Base-by-base conservation (phyloP, 1,140 invertebrate species). In the Drosophila albomicans region DNA sequence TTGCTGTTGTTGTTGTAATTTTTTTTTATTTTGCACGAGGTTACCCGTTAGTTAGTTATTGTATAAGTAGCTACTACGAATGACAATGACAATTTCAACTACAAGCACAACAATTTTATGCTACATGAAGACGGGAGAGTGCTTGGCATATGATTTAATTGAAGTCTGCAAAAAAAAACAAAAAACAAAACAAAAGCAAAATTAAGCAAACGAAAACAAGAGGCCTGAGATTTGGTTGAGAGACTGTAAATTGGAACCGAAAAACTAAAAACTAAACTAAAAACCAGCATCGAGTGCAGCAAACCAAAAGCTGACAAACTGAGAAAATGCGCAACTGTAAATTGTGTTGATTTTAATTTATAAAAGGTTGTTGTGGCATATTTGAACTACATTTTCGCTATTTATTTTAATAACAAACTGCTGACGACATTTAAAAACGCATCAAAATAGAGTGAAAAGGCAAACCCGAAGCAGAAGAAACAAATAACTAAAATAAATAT, bases 341-440 rank as follows among this genome's bases (percentile, higher is more conserved):
- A 76, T 48, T 73, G 72, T 87, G 68, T 88, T 88, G 82, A 87
- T 87, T 88, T 87, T 79, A 88, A 88, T 82, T 82, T 80, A 79
- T 82, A 43, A 82, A 87, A 88, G 20, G 20, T 25, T 87, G 73
- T 76, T 87, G 74, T 88, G 84, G 46, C 82, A 85, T 68, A 58
- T 80, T 78, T 80, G 48, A 77, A 62, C 62, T 75, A 70, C 48
- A 63, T 65, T 59, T 52, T 45, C 38, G 15, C 15, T 75, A 43
- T 74, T 71, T 57, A 67, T 78, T 80, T 67, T 77, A 69, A 78
- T 67, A 85, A 80, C 49, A 80, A 77, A 75, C 64, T 73, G 43
- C 81, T 67, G 77, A 51, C 61, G 72, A 52, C 81, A 80, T 84
- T 84, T 84, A 84, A 84, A 84, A 84, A 77, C 78, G 67, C 81